Base-by-base conservation (phyloP, 2,797 vertebrate genomes). In the Manis crassicaudata region DNA sequence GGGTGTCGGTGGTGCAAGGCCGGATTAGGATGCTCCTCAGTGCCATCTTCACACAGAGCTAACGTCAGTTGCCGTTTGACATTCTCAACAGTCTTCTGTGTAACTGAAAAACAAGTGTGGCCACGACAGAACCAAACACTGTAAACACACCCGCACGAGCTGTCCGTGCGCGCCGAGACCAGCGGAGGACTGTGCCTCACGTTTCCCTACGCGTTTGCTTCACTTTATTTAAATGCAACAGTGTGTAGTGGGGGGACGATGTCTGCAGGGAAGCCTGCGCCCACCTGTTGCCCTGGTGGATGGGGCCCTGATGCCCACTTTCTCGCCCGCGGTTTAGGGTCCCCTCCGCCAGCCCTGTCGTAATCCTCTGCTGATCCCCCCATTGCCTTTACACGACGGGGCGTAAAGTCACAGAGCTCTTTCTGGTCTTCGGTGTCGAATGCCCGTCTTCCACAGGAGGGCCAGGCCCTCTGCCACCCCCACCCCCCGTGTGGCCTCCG, bases 381-480 rank as follows among this genome's bases (percentile, higher is more conserved):
- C 46, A 46, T 12, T 46, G 46, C 11, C 46, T 46, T 46, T 46
- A 46, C 46, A 46, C 11, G 9, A 46, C 46, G 2, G 46, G 11
- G 46, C 11, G 46, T 46, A 46, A 46, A 46, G 46, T 11, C 10
- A 10, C 46, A 46, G 46, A 46, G 46, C 46, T 46, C 46, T 46
- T 99, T 99, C 99, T 99, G 99, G 98, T 99, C 99, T 96, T 99
- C 99, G 97, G 98, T 35, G 99, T 99, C 98, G 99, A 98, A 54
- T 99, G 46, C 99, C 99, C 99, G 99, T 99, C 99, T 77, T 18
- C 85, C 6, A 3, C 7, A 46, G 46, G 46, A 46, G 46, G 46
- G 46, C 46, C 46, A 2, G 11, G 46, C 46, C 46, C 10, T 46
- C 46, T 46, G 46, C 46, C 11, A 35, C 46, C 46, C 46, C 9